phyloP scores from a whole-genome alignment of 2,797 vertebrate species.

The Spondyliosoma cantharus region DNA sequence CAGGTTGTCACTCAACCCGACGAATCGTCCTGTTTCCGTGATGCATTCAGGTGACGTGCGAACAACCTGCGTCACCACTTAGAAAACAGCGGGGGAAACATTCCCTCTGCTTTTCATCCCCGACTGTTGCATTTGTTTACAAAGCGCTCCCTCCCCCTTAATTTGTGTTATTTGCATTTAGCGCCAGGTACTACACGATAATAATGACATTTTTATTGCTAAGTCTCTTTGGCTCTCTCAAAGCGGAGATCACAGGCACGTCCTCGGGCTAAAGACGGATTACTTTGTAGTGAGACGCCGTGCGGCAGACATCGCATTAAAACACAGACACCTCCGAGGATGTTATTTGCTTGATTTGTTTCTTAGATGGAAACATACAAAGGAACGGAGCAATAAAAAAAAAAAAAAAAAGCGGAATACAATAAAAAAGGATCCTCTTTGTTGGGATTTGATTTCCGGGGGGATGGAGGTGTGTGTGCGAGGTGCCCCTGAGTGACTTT shows the following conservation, averaged over 20 bases:
- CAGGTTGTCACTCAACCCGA: slow-evolving; percentile 9
- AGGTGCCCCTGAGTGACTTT: slow-evolving; percentile 75
- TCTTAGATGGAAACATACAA: slow-evolving; percentile 67
- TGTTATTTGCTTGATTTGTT: slow-evolving; percentile 76
- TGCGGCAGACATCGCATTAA: slow-evolving; percentile 70
- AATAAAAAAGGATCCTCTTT: slow-evolving; percentile 66
- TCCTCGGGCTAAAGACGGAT: slow-evolving; percentile 72
- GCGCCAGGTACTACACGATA: slow-evolving; percentile 59
- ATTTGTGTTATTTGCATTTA: slow-evolving; percentile 78
- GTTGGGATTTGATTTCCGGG: slow-evolving; percentile 64
- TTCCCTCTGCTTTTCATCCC: slow-evolving; percentile 51
- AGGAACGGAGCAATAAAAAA: slow-evolving; percentile 57
- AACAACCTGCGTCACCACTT: slow-evolving; percentile 46
- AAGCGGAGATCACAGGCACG: slow-evolving; percentile 69
- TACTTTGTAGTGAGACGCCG: slow-evolving; percentile 61
- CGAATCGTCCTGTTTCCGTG: slow-evolving; percentile 28
- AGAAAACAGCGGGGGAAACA: slow-evolving; percentile 51
- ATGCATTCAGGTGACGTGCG: slow-evolving; percentile 53
- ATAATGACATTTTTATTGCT: slow-evolving; percentile 76
- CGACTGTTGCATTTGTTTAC: slow-evolving; percentile 63
- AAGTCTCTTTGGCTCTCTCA: slow-evolving; percentile 68
- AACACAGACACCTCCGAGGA: slow-evolving; percentile 63
- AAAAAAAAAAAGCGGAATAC: slow-evolving; percentile 54
- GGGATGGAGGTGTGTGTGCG: slow-evolving; percentile 31
- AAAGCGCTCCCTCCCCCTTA: slow-evolving; percentile 62